Base-by-base conservation (phyloP, 2,888 invertebrate genomes). In the Dicyrtomina minuta region DNA sequence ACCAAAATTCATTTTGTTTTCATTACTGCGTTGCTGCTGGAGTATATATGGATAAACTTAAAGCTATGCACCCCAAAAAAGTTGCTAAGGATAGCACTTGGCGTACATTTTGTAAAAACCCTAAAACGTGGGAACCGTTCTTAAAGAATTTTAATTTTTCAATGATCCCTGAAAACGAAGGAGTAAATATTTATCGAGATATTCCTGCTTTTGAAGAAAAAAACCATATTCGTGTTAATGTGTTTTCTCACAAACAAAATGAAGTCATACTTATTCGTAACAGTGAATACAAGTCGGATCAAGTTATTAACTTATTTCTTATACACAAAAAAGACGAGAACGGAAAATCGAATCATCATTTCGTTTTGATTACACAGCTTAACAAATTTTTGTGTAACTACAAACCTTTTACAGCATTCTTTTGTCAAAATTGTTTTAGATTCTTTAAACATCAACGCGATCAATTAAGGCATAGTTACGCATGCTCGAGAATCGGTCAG, bases 261-360 rank as follows among this genome's bases (percentile, higher is more conserved):
- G 44, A 61, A 15, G 44, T 61, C 4, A 1, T 61, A 0, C 10
- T 61, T 6, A 24, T 61, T 17, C 20, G 26, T 44, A 3, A 22
- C 44, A 43, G 46, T 24, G n/a, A 24, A 13, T 8, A 26, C 12
- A 61, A 61, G 26, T 61, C 44, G 13, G 12, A 15, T 2, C 13
- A 44, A 33, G 24, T 6, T 15, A 20, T 61, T 13, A 61, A 61
- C 44, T 46, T 61, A n/a, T 61, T 61, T 61, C n/a, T 61, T n/a
- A 61, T 59, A 8, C 13, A 43, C 10, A 4, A 46, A 20, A 15
- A 43, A 27, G 24, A 43, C 3, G 33, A 43, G 22, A 22, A 39
- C 13, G 59, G 43, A 10, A 24, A 20, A 22, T 20, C n/a, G n/a
- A 41, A 4, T 10, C 24, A 59, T 17, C 59, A 59, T 59, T 43